These are phyloP conservation scores for Pterocles gutturalis DNA, from an alignment of 2,113 vertebrate species.

Conservation along the genomic window DNA sequence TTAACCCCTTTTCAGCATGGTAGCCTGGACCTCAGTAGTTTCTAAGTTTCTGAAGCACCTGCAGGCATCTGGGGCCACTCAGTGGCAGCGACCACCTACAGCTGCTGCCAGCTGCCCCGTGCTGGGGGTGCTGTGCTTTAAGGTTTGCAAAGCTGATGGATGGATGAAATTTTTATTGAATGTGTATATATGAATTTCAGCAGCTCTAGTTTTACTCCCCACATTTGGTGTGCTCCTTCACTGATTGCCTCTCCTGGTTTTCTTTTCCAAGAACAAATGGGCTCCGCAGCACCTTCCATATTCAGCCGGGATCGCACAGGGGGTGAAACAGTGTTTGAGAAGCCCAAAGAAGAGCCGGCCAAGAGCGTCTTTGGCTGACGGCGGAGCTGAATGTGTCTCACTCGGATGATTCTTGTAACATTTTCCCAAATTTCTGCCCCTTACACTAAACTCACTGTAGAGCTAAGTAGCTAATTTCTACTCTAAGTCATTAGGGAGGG, in stretches of 20 bases:
- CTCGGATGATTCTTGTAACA: neutral
- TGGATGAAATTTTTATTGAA: neutral
- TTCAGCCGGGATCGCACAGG: constrained; percentile 88
- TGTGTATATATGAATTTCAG: neutral
- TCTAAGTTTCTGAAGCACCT: neutral
- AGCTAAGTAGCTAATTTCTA: neutral
- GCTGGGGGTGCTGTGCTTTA: neutral
- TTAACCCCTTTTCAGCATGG: neutral
- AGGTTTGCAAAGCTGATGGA: neutral
- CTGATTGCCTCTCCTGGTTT: constrained; percentile 11
- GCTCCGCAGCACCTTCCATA: constrained; percentile 88
- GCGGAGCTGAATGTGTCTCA: constrained; percentile 71
- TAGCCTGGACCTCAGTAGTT: neutral
- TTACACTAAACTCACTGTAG: neutral
- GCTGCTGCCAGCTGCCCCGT: neutral
- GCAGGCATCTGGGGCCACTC: neutral
- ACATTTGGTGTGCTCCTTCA: neutral
- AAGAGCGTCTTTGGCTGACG: constrained; percentile 89
- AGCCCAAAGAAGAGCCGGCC: constrained; percentile 77
- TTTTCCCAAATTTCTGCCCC: neutral
- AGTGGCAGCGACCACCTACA: neutral
- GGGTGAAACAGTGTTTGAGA: constrained; percentile 86
- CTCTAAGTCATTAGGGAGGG: neutral
- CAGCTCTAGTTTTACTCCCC: neutral
- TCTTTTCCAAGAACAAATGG: constrained; percentile 84